These are phyloP conservation scores for Epirrita christyi DNA, from an alignment of 2,888 invertebrate species.

Conservation along the genomic window DNA sequence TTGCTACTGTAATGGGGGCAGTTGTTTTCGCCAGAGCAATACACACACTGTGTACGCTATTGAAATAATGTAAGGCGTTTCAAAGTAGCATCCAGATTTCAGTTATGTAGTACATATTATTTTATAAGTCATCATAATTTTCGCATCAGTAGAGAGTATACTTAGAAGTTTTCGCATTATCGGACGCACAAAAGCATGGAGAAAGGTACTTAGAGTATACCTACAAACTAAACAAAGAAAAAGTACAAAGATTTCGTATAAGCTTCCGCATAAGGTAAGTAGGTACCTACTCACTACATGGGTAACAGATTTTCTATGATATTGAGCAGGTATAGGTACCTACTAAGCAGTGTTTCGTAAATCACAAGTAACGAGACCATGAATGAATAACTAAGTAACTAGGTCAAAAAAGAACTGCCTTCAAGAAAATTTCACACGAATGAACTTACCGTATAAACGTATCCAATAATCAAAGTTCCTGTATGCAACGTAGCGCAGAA, in stretches of 20 bases:
- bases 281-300: background rate
- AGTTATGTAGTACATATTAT: background rate
- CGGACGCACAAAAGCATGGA: too few species aligned
- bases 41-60: background rate
- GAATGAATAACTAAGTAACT: background rate
- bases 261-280: background rate
- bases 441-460: constrained; percentile 66
- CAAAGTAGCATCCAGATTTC: background rate
- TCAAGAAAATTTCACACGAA: background rate
- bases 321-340: too few species aligned
- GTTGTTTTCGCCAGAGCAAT: constrained; percentile 7
- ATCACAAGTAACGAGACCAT: too few species aligned
- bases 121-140: too few species aligned
- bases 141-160: too few species aligned
- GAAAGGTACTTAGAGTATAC: too few species aligned
- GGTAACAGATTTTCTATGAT: too few species aligned
- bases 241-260: too few species aligned
- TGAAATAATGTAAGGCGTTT: constrained; percentile 2
- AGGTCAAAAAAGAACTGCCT: background rate
- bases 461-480: constrained; percentile 73
- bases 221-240: too few species aligned
- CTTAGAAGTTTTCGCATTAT: too few species aligned
- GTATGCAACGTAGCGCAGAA: constrained; percentile 66
- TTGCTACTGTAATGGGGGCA: too few species aligned
- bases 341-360: too few species aligned